These are phyloP conservation scores for Clarias laeviceps DNA, from an alignment of 2,797 vertebrate genomes.

Conservation along the genomic window DNA sequence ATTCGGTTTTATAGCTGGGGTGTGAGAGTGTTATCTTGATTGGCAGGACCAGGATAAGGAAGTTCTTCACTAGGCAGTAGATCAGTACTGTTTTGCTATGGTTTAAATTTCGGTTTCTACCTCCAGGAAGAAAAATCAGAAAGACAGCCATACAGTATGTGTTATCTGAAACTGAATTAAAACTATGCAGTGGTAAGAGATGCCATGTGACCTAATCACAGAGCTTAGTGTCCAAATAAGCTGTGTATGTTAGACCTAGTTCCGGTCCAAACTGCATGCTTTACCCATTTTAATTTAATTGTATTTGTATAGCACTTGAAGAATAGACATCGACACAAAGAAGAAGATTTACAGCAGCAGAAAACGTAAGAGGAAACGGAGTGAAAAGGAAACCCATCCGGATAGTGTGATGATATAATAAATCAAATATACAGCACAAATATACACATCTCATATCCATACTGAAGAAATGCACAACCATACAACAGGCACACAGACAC, in stretches of 20 bases:
- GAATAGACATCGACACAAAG: background rate
- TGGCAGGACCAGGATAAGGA: background rate
- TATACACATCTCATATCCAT: background rate
- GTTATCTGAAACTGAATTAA: background rate
- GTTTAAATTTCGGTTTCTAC: background rate
- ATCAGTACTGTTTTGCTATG: background rate
- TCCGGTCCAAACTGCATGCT: too few relatives aligned
- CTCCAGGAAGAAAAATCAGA: background rate
- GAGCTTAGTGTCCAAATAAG: background rate
- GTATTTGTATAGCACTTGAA: background rate
- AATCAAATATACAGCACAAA: background rate
- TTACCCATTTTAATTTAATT: background rate
- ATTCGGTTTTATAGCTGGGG: background rate
- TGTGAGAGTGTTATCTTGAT: background rate
- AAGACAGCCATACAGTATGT: background rate
- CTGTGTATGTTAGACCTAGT: background rate
- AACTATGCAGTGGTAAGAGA: background rate
- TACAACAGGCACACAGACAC: too few relatives aligned
- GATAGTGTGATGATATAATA: background rate
- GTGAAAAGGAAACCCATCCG: background rate
- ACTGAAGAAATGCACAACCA: background rate
- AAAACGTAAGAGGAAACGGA: background rate
- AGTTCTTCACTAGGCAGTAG: background rate
- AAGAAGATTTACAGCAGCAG: background rate
- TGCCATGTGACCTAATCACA: background rate